Evolutionary conservation across 2,797 vertebrate genomes (phyloP).

Genomic region (Chaunax sp.): DNA sequence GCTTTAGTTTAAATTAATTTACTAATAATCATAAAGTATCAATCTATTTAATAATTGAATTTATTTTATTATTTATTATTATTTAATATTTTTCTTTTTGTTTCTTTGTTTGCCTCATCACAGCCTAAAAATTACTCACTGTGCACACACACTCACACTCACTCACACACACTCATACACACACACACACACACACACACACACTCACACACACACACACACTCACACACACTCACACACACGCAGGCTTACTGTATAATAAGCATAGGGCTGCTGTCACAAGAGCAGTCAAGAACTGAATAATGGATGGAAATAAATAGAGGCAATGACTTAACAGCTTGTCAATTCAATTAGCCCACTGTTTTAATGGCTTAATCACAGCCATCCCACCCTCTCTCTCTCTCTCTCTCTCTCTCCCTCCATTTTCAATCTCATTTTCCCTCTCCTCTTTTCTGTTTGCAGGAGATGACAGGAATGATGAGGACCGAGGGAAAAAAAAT

Average conservation of each 20-base stretch:
- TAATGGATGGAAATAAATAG: constrained; percentile 58
- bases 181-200: too few species aligned
- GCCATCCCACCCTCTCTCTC: constrained; percentile 12
- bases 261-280: constrained; percentile 46
- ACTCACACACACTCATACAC: too few species aligned
- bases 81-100: too few species aligned
- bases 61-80: too few species aligned
- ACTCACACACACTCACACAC: not conserved
- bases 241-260: constrained; percentile 16
- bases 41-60: too few species aligned
- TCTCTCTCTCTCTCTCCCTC: constrained; percentile 2
- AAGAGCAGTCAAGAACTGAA: constrained; percentile 54
- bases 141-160: too few species aligned
- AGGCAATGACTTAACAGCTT: constrained; percentile 65
- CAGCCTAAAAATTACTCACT: too few species aligned
- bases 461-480: constrained; percentile 35
- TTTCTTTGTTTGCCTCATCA: too few species aligned
- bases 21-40: too few species aligned
- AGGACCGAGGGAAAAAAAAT: not conserved
- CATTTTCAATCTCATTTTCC: constrained; percentile 4
- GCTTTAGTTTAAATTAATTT: too few species aligned
- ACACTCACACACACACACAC: not conserved
- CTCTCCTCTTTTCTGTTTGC: constrained; percentile 23
- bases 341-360: constrained; percentile 60
- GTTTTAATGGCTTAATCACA: constrained; percentile 63